Evolutionary conservation across 2,888 invertebrate species (phyloP), one percentile per base, ranked within the genome.

Genomic region (Thumatha senex): DNA sequence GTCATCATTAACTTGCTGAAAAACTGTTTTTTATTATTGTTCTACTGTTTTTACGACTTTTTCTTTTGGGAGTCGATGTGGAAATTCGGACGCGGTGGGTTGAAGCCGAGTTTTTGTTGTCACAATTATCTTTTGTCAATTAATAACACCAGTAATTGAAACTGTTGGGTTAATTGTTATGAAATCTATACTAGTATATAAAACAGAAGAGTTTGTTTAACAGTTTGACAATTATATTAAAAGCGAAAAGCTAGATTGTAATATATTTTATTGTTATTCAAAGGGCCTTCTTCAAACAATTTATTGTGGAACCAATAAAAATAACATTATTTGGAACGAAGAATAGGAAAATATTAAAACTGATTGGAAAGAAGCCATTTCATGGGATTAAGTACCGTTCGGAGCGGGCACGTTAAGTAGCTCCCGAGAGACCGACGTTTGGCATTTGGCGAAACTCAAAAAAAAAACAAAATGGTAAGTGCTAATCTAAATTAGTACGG

Each of bases 1-100:
- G 82, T 86, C 89, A 83, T 89, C 89, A 89, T 89, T 89, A 90
- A 89, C 86, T 86, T 86, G 82, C 54, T 65, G 67, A 56, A 67
- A 63, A 63, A 65, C 51, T 56, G 58, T 52, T 60, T 57, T 64
- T 54, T 76, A 47, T 51, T 43, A 40, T 45, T 46, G 48, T 53
- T 44, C 35, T 38, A 40, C 36, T 53, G 3, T 67, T 65, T 61
- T 68, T 71, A 67, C 64, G 67, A 57, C 48, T 69, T 65, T 61
- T 50, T 67, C 67, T 68, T 75, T 74, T 68, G 65, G 61, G 44
- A 54, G 61, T 63, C 66, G 67, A 66, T 63, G 63, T 65, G 64
- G 61, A 66, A 66, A 61, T 65, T 58, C 18, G 56, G 65, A 54
- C 30, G 67, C 61, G 45, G 50, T 55, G 60, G 46, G 40, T 35